phyloP scores from a whole-genome alignment of 2,113 vertebrate genomes.

The Laticauda laticaudata region DNA sequence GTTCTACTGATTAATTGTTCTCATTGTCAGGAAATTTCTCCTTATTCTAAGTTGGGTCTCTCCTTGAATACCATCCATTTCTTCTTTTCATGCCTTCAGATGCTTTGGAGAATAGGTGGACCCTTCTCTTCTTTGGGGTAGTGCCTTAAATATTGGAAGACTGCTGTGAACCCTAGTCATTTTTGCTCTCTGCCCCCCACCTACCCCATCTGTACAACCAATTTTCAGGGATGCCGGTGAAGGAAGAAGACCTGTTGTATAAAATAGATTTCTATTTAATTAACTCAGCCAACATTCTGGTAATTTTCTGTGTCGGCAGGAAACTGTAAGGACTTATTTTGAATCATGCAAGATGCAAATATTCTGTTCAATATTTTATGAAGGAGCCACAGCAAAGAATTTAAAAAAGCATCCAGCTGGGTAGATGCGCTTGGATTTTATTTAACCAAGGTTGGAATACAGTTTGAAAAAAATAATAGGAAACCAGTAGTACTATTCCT shows the following conservation, averaged over 20 bases:
- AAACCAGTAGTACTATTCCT: slow-evolving; percentile 16
- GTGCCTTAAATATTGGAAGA: background rate
- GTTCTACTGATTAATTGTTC: too few species aligned
- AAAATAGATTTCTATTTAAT: background rate
- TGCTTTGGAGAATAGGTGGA: background rate
- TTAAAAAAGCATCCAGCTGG: background rate
- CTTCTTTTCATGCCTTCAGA: background rate
- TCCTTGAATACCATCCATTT: too few species aligned
- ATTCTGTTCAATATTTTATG: background rate
- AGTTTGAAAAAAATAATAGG: background rate
- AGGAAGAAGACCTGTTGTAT: background rate
- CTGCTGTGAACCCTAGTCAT: background rate
- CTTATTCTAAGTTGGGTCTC: too few species aligned
- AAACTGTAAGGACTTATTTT: background rate
- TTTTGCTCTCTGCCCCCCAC: background rate
- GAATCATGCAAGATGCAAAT: background rate
- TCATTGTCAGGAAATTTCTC: too few species aligned
- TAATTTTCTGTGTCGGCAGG: background rate
- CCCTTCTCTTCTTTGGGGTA: background rate
- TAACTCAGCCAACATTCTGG: background rate
- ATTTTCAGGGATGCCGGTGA: background rate
- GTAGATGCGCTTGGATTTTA: slow-evolving; percentile 2
- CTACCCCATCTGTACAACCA: background rate
- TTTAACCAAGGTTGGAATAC: background rate
- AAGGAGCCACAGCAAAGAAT: background rate